Evolutionary conservation across 2,113 vertebrate species (phyloP).

Genomic region (Scomber scombrus): DNA sequence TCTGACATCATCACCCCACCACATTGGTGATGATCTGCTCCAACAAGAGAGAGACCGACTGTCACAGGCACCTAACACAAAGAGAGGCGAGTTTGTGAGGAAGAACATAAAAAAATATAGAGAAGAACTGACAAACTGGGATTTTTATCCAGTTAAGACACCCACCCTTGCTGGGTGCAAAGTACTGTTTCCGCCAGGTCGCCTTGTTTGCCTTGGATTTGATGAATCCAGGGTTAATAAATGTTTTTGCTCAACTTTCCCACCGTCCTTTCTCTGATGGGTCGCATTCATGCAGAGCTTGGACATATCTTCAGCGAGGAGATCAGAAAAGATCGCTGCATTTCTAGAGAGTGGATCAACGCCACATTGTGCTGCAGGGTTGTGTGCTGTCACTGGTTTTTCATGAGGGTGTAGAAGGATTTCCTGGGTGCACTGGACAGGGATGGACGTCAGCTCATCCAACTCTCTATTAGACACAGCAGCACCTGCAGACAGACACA

Average conservation of each 20-base stretch:
- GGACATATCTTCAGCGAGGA: slow-evolving; percentile 70
- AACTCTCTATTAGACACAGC: slow-evolving; percentile 39
- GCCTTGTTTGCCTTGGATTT: neutral
- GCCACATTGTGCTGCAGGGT: slow-evolving; percentile 8
- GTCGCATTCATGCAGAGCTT: slow-evolving; percentile 63
- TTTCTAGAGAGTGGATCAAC: neutral
- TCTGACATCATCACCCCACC: slow-evolving; percentile 63
- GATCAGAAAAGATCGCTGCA: slow-evolving; percentile 11
- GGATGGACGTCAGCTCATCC: slow-evolving; percentile 56
- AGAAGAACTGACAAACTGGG: neutral
- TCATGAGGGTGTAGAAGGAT: slow-evolving; percentile 12
- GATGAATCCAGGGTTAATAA: slow-evolving; percentile 4
- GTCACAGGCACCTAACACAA: slow-evolving; percentile 76
- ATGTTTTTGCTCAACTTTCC: slow-evolving; percentile 2
- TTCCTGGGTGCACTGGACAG: slow-evolving; percentile 65
- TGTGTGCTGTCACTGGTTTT: slow-evolving; percentile 6
- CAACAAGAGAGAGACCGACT: slow-evolving; percentile 61
- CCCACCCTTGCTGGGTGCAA: slow-evolving; percentile 29
- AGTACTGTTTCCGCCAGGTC: neutral
- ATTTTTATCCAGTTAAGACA: neutral
- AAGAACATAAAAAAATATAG: neutral
- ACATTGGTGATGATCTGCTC: slow-evolving; percentile 1
- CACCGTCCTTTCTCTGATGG: slow-evolving; percentile 21
- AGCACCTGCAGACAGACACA: slow-evolving; percentile 55
- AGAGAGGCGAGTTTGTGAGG: slow-evolving; percentile 7